Conservation (phyloP, 2,888 invertebrate genomes). For the Elegia similella region DNA sequence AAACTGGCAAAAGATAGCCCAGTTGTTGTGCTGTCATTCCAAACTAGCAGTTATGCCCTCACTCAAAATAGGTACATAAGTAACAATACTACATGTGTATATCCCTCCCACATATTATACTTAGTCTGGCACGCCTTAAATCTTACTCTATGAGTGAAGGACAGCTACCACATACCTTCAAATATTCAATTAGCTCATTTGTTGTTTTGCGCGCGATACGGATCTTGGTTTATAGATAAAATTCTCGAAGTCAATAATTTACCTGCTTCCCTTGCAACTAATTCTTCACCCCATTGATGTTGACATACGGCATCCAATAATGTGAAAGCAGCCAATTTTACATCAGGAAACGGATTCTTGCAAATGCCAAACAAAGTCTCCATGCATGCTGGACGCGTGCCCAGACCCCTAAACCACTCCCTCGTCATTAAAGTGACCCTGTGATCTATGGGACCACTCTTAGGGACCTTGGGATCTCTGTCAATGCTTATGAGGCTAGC, state of each 20-base stretch:
- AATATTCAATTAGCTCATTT: no score
- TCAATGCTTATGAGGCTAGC: conserved; percentile 81
- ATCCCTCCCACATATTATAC: no score
- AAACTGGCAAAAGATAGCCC: no score
- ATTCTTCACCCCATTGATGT: conserved; percentile 90
- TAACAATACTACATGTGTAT: no score
- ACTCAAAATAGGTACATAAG: no score
- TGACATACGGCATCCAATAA: conserved; percentile 85
- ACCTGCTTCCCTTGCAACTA: conserved; percentile 87
- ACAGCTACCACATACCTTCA: no score
- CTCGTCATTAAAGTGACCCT: conserved; percentile 74
- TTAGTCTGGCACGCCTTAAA: no score
- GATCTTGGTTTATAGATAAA: no score
- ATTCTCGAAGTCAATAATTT: conserved; percentile 28
- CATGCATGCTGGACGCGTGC: conserved; percentile 71
- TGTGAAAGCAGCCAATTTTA: conserved; percentile 85
- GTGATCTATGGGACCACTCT: conserved; percentile 59
- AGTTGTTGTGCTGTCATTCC: no score
- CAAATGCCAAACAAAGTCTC: conserved; percentile 83
- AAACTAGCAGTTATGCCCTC: no score
- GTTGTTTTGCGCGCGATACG: no score
- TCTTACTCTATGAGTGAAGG: no score
- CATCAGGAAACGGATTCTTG: conserved; percentile 91
- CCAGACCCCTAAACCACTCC: conserved; percentile 73
- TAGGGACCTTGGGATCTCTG: conserved; percentile 58